Base-by-base conservation (phyloP, 2,888 invertebrate genomes). In the Stegophylla sp. region DNA sequence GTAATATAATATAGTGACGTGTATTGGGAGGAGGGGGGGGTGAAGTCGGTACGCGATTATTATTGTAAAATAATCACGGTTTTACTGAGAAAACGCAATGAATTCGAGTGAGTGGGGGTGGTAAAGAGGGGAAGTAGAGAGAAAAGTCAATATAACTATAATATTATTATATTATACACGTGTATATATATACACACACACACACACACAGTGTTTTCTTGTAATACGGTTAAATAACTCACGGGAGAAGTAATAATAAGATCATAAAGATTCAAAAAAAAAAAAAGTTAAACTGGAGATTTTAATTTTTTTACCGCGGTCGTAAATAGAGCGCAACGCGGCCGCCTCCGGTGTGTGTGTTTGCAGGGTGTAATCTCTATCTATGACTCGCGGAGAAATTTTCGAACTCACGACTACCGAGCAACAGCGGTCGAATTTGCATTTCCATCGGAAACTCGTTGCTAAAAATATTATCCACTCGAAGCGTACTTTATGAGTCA, bases 401-500 rank as follows among this genome's bases (percentile, higher is more conserved):
- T 67, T 26, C 12, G n/a, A 67, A n/a, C 28, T n/a, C n/a, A 15
- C 15, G 51, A 28, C 48, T 28, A 28, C n/a, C n/a, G n/a, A n/a
- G n/a, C n/a, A n/a, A n/a, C n/a, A n/a, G 7, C 7, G 28, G 26
- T 34, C 13, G 26, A 69, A 69, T 69, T 69, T 69, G n/a, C 69
- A 69, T 51, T 51, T n/a, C 12, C n/a, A 15, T 51, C n/a, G 7
- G 28, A n/a, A 28, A 51, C 23, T 34, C 28, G n/a, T 51, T n/a
- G n/a, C n/a, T n/a, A n/a, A 69, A 69, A 69, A 69, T 28, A 12
- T 51, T 51, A 69, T 13, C 15, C 45, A 23, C 17, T 66, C 23
- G 15, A 66, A 45, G 10, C 17, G 17, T 66, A 45, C 13, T 23
- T n/a, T 7, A 7, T 20, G 7, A 51, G 51, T 69, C n/a, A 12